Conservation (phyloP, 2,113 vertebrate genomes). For the Anarrhichthys ocellatus region DNA sequence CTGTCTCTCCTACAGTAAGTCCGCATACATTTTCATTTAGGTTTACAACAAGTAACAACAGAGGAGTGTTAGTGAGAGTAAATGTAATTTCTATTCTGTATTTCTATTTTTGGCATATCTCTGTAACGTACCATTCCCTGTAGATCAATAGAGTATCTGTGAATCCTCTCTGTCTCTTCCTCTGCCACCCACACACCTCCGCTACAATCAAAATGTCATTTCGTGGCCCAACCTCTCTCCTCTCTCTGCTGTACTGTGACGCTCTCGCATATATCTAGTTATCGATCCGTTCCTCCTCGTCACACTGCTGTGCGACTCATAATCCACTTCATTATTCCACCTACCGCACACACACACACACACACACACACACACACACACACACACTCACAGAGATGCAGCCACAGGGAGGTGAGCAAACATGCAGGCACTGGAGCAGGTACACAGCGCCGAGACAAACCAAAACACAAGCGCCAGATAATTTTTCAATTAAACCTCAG, state of each 20-base stretch:
- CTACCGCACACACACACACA: constrained; percentile 30
- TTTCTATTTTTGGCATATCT: neutral
- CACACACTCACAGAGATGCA: constrained; percentile 14
- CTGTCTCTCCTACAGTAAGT: neutral
- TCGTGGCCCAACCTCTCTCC: constrained; percentile 26
- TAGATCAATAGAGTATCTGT: neutral
- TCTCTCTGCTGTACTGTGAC: constrained; percentile 33
- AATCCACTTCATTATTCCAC: constrained; percentile 74
- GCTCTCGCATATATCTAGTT: constrained; percentile 54
- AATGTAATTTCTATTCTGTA: neutral
- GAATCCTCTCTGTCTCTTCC: constrained; percentile 1
- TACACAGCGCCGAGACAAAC: constrained; percentile 38
- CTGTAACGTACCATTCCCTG: no score
- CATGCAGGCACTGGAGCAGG: constrained; percentile 33
- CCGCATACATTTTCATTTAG: constrained; percentile 28
- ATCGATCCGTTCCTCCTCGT: constrained; percentile 68
- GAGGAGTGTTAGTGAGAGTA: neutral
- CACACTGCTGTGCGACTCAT: constrained; percentile 61
- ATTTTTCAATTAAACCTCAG: constrained; percentile 71
- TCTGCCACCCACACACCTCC: constrained; percentile 35
- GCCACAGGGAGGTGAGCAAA: constrained; percentile 43
- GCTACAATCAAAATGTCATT: constrained; percentile 53
- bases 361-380: constrained; percentile 9
- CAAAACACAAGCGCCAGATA: constrained; percentile 42
- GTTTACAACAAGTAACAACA: constrained; percentile 2